Base-by-base conservation (phyloP, 2,888 invertebrate genomes). In the Odiellus spinosus region DNA sequence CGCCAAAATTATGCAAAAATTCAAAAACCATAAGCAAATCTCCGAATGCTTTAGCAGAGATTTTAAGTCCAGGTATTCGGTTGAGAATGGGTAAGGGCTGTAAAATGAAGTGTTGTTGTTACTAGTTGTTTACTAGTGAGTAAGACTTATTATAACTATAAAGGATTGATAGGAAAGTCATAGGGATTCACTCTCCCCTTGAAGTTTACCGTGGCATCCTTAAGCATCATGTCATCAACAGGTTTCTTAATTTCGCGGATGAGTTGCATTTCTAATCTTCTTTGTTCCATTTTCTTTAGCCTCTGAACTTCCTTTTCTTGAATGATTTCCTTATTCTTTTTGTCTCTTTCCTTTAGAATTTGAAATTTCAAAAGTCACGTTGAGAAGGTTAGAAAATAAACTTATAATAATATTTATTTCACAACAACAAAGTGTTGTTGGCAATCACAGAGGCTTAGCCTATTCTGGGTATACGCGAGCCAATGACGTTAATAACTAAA, bases 11-110 rank as follows among this genome's bases (percentile, higher is more conserved):
- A 60, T 91, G 84, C 55, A 95, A 72, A 65, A 96, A 96, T 70
- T 96, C 95, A 62, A 84, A 83, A n/a, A 88, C 82, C 81, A 95
- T 93, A 18, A 96, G 71, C 39, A 84, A 73, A 66, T 95, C 86
- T 0, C 86, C 82, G 71, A 91, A 86, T 0, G 91, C 90, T 62
- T 83, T 79, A 0, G 88, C 90, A 1, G 83, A 74, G 44, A 96
- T 69, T 61, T 78, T 77, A 46, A 86, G 70, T 1, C 84, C 84
- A 0, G 81, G 77, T 56, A 95, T 77, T 55, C 90, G 73, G 46
- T 78, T 76, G 45, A 84, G 69, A 3, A 64, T 64, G 4, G 71
- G 71, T 43, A 73, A 55, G 3, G 61, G 60, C 62, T 66, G 57
- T 26, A 60, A 59, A 39, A 15, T 36, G 21, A 54, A 39, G 42